phyloP scores from a whole-genome alignment of 2,113 vertebrate species.

The Ctenodactylus gundi region DNA sequence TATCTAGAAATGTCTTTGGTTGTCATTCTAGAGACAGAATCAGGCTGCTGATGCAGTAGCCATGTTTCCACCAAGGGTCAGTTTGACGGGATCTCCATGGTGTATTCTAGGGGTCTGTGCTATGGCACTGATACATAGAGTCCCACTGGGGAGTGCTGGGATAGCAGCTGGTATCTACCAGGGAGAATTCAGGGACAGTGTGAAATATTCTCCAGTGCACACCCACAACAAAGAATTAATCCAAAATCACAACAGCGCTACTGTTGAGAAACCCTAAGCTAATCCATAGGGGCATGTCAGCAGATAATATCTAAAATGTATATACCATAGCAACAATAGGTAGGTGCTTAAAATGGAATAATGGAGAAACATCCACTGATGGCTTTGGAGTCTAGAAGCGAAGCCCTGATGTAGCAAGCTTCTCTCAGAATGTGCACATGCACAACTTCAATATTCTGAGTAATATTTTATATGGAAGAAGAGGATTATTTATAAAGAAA shows the following conservation, averaged over 20 bases:
- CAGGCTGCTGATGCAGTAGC: too few relatives aligned
- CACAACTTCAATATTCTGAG: neutral
- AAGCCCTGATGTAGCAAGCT: neutral
- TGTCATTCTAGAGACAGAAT: neutral
- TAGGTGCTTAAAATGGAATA: fast-evolving
- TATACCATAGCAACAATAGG: neutral
- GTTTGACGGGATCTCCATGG: too few relatives aligned
- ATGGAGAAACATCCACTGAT: fast-evolving
- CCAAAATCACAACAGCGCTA: fast-evolving
- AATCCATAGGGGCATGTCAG: neutral
- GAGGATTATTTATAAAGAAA: neutral
- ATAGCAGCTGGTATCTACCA: fast-evolving
- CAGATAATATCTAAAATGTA: neutral
- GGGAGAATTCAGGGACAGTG: neutral
- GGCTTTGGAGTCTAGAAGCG: neutral
- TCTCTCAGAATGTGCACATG: fast-evolving
- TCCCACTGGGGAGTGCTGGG: neutral
- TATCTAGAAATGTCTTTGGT: fast-evolving
- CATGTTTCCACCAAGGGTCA: neutral
- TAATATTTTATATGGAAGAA: neutral
- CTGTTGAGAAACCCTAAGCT: fast-evolving
- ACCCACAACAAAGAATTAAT: neutral
- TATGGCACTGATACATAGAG: too few relatives aligned
- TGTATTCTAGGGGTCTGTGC: neutral
- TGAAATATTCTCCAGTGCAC: fast-evolving